These are phyloP conservation scores for Podabrus alpinus DNA, from an alignment of 2,888 invertebrate genomes.

Conservation along the genomic window DNA sequence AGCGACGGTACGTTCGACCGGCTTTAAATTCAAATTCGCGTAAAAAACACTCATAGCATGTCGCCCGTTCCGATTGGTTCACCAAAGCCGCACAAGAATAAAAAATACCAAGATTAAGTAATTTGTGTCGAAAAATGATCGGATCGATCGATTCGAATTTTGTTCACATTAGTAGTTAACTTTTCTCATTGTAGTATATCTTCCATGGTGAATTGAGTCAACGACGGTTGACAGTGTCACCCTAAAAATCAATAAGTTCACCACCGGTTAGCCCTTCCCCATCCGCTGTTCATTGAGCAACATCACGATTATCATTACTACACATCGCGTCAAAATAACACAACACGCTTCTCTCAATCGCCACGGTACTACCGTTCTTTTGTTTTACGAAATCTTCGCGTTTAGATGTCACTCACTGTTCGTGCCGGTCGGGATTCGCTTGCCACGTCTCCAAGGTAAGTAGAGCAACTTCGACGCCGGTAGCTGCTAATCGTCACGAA, in stretches of 20 bases:
- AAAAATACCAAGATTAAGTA: not conserved
- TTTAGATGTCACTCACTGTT: conserved; percentile 45
- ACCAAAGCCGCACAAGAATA: conserved; percentile 45
- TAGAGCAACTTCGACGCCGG: conserved; percentile 45
- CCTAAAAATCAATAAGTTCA: conserved; percentile 69
- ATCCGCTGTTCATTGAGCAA: conserved; percentile 54
- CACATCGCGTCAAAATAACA: conserved; percentile 45
- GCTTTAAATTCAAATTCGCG: conserved; percentile 52
- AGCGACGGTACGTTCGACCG: conserved; percentile 54
- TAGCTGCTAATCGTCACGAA: conserved; percentile 46
- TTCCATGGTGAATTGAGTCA: conserved; percentile 59
- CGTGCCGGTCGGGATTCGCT: conserved; percentile 33
- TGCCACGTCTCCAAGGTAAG: conserved; percentile 51
- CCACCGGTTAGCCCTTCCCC: conserved; percentile 58
- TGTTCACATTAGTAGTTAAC: conserved; percentile 34
- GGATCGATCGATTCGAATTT: conserved; percentile 3
- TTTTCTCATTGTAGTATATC: conserved; percentile 58
- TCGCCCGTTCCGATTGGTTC: conserved; percentile 37
- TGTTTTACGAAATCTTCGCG: conserved; percentile 32
- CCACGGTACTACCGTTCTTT: conserved; percentile 2
- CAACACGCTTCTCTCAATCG: conserved; percentile 7
- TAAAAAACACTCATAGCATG: conserved; percentile 46
- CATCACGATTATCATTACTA: conserved; percentile 51
- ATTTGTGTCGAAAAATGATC: conserved; percentile 7
- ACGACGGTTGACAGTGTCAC: conserved; percentile 67